Percentiles rank a stretch among this genome's conserved stretches.
phyloP scores from a whole-genome alignment of 2,113 vertebrate genomes.

The Leptocoma aspasia region DNA sequence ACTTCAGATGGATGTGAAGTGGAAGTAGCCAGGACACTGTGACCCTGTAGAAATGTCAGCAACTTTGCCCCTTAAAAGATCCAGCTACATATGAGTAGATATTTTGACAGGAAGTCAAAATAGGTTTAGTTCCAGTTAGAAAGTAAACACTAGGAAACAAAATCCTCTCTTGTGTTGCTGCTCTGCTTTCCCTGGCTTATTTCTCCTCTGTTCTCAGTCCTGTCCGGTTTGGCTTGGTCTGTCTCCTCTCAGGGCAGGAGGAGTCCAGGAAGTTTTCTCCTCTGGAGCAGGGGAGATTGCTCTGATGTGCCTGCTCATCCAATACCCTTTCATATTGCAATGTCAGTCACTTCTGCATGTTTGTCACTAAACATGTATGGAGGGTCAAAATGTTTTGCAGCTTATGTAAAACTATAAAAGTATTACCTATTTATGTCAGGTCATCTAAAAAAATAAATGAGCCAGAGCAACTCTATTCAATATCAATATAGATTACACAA shows the following conservation, averaged over 20 bases:
- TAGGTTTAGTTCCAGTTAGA: not conserved
- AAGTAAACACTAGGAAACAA: not conserved
- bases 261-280: not conserved
- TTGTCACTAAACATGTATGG: not conserved
- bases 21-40: too few relatives aligned
- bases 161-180: not conserved
- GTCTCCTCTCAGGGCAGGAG: not conserved
- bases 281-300: not conserved
- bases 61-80: not conserved
- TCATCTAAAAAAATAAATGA: not conserved
- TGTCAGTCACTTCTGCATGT: not conserved
- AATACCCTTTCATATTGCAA: not conserved
- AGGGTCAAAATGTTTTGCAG: not conserved
- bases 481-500: not conserved
- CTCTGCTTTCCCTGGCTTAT: not conserved
- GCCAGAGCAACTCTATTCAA: not conserved
- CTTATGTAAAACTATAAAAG: not conserved
- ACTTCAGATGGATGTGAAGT: not conserved
- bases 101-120: not conserved
- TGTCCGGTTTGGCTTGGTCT: not conserved
- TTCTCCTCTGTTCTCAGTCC: not conserved
- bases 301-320: not conserved
- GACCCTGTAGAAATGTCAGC: not conserved
- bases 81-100: not conserved
- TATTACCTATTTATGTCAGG: not conserved